phyloP scores from a whole-genome alignment of 2,888 invertebrate genomes.

The Netelia inedita region DNA sequence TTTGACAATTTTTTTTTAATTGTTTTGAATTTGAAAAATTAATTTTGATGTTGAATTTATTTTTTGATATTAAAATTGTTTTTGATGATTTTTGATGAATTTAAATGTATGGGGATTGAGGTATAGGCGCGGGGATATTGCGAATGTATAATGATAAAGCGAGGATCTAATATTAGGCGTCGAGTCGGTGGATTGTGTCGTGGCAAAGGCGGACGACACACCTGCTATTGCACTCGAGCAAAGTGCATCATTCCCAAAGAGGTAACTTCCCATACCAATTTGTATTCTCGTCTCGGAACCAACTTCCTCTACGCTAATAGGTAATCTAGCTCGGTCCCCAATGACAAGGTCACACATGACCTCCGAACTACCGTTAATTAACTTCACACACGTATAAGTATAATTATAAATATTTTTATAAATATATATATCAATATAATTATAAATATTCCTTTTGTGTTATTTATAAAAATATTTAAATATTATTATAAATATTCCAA shows the following conservation, averaged over 20 bases:
- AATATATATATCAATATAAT: neutral
- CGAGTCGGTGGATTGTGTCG: neutral
- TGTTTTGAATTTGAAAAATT: too few relatives aligned
- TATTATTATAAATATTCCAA: neutral
- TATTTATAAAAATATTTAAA: neutral
- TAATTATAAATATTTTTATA: neutral
- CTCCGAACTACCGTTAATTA: slow-evolving; percentile 54
- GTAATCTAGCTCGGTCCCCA: slow-evolving; percentile 27
- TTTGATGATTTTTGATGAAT: neutral
- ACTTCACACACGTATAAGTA: neutral
- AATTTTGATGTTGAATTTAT: neutral
- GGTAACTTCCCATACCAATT: slow-evolving; percentile 25
- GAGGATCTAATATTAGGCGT: neutral
- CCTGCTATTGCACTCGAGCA: slow-evolving; percentile 18
- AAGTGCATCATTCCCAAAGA: slow-evolving; percentile 15
- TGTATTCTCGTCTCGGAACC: slow-evolving; percentile 43
- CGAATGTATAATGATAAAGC: neutral
- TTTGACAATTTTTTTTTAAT: too few relatives aligned
- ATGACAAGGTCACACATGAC: slow-evolving; percentile 51
- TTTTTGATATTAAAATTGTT: neutral
- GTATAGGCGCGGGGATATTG: neutral
- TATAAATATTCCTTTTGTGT: neutral
- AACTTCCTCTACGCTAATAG: slow-evolving; percentile 47
- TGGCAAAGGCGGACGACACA: slow-evolving; percentile 16
- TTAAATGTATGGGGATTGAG: neutral